phyloP scores from a whole-genome alignment of 2,888 invertebrate genomes.

The Apeira syringaria region DNA sequence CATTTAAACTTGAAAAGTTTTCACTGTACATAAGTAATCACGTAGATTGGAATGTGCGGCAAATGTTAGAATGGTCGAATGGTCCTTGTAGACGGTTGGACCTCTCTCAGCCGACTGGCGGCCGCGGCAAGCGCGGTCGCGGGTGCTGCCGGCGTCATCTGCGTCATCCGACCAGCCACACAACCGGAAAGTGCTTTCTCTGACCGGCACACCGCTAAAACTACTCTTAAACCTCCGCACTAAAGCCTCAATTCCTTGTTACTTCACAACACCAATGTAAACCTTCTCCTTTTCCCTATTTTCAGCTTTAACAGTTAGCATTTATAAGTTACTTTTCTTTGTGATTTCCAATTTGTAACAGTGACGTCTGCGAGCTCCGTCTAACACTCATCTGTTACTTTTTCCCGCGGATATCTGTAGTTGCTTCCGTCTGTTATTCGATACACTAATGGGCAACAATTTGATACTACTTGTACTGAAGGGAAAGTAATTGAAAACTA shows the following conservation, averaged over 20 bases:
- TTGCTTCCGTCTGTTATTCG: constrained; percentile 61
- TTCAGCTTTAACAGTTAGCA: constrained; percentile 46
- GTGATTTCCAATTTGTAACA: constrained; percentile 30
- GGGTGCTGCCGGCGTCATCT: constrained; percentile 58
- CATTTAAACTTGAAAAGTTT: constrained; percentile 30
- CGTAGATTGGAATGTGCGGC: constrained; percentile 46
- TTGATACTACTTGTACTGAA: constrained; percentile 20
- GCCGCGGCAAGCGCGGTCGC: constrained; percentile 43
- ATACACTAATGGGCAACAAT: constrained; percentile 38
- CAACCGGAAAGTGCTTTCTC: constrained; percentile 81
- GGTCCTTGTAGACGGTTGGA: constrained; percentile 58
- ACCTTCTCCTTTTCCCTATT: constrained; percentile 34
- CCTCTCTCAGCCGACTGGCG: constrained; percentile 62
- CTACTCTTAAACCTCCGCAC: constrained; percentile 44
- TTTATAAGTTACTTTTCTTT: constrained; percentile 45
- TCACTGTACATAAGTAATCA: constrained; percentile 27
- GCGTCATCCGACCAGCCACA: constrained; percentile 72
- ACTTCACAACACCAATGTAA: constrained; percentile 10
- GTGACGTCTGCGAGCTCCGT: constrained; percentile 62
- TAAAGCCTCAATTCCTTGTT: constrained; percentile 50
- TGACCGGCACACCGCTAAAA: constrained; percentile 49
- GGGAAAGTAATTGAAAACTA: too few relatives aligned
- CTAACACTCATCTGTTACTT: constrained; percentile 63
- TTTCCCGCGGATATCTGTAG: constrained; percentile 68
- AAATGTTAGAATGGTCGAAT: constrained; percentile 33